phyloP scores from a whole-genome alignment of 2,888 invertebrate genomes.

The Eilema caniola region DNA sequence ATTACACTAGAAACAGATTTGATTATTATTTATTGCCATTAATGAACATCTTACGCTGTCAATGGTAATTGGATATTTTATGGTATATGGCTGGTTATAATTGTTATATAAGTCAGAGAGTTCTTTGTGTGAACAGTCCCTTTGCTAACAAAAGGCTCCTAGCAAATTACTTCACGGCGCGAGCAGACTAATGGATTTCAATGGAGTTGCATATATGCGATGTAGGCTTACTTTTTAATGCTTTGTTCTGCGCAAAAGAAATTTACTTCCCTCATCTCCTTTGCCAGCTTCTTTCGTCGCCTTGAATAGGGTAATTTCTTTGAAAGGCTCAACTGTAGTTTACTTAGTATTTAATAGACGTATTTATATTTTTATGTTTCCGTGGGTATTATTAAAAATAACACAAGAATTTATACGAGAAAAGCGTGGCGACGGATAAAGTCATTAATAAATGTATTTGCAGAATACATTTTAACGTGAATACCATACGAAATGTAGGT shows the following conservation, averaged over 20 bases:
- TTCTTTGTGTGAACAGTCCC: conserved; percentile 72
- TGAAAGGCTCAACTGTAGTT: conserved; percentile 67
- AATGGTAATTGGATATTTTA: conserved; percentile 74
- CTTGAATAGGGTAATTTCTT: conserved; percentile 76
- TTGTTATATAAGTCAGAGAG: conserved; percentile 53
- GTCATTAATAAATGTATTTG: conserved; percentile 44
- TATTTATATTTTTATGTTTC: conserved; percentile 57
- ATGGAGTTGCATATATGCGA: conserved; percentile 78
- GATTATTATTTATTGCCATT: conserved; percentile 72
- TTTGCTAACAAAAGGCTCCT: conserved; percentile 78
- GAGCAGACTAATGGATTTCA: conserved; percentile 81
- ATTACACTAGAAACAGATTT: conserved; percentile 60
- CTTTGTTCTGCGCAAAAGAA: conserved; percentile 82
- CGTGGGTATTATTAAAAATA: conserved; percentile 55
- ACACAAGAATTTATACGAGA: conserved; percentile 39
- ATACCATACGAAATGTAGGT: conserved; percentile 34
- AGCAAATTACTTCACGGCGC: conserved; percentile 79
- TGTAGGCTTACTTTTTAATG: conserved; percentile 78
- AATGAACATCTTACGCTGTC: conserved; percentile 59
- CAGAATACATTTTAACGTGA: conserved; percentile 24
- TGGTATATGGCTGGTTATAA: conserved; percentile 71
- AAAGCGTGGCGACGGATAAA: conserved; percentile 26
- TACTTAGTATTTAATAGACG: conserved; percentile 56
- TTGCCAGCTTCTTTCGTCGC: conserved; percentile 71
- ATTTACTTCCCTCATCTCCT: conserved; percentile 74